These are phyloP conservation scores for Bubo blakistoni DNA, from an alignment of 2,113 vertebrate species.

Conservation along the genomic window DNA sequence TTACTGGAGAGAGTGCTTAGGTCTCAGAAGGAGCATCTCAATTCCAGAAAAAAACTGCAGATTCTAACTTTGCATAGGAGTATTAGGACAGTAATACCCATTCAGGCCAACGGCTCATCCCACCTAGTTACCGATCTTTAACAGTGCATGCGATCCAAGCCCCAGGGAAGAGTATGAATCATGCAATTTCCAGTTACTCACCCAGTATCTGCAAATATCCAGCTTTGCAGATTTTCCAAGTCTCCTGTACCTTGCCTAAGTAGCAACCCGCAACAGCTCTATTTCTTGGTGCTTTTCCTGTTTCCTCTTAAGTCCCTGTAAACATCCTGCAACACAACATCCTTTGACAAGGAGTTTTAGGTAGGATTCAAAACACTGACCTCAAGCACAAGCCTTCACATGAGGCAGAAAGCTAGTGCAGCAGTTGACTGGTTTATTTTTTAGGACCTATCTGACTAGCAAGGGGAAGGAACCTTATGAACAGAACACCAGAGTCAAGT, in stretches of 20 bases:
- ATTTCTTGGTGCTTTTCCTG: background rate
- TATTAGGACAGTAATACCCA: background rate
- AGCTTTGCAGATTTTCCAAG: background rate
- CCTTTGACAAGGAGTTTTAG: background rate
- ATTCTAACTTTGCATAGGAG: background rate
- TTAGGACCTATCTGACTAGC: background rate
- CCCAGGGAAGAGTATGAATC: background rate
- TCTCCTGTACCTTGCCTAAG: background rate
- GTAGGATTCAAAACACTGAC: background rate
- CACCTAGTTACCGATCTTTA: background rate
- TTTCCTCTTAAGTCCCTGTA: background rate
- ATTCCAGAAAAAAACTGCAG: background rate
- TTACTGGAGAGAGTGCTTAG: background rate
- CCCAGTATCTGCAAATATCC: background rate
- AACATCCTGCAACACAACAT: background rate
- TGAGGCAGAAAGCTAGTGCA: background rate
- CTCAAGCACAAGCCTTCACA: background rate
- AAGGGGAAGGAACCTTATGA: background rate
- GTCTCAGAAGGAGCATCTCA: background rate
- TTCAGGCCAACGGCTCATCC: background rate
- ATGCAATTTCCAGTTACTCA: fast-evolving
- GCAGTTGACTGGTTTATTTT: background rate
- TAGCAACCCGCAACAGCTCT: background rate
- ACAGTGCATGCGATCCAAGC: fast-evolving
- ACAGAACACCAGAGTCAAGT: background rate